Evolutionary conservation across 2,888 invertebrate species (phyloP).

Genomic region (Nomada goodeniana): DNA sequence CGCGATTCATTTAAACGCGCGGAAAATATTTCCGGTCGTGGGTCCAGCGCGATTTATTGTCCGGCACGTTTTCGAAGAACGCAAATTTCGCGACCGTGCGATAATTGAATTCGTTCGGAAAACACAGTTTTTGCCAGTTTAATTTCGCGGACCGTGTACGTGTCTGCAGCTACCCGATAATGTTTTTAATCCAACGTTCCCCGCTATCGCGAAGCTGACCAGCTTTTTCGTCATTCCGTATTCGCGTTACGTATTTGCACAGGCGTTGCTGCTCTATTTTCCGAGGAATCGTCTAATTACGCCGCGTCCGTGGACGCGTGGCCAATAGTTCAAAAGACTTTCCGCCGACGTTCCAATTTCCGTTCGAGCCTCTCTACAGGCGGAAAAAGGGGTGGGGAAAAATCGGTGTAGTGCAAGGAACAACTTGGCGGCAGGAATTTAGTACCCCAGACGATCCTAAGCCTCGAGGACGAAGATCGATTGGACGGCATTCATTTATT

Average conservation of each 20-base stretch:
- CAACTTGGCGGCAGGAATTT: constrained; percentile 17
- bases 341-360: neutral
- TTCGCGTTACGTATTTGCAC: constrained; percentile 11
- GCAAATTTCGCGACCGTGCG: constrained; percentile 29
- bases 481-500: constrained; percentile 48
- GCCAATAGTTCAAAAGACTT: neutral
- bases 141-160: neutral
- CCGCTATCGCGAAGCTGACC: neutral
- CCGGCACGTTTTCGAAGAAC: constrained; percentile 32
- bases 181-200: constrained; percentile 18
- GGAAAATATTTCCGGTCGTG: constrained; percentile 27
- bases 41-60: constrained; percentile 30
- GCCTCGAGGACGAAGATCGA: constrained; percentile 51
- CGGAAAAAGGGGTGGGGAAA: neutral
- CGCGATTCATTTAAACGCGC: constrained; percentile 21
- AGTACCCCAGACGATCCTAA: constrained; percentile 26
- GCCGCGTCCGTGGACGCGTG: neutral
- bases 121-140: neutral
- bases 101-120: constrained; percentile 43
- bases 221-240: neutral
- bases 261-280: neutral
- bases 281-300: neutral
- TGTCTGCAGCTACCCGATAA: constrained; percentile 4
- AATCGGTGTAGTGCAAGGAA: neutral
- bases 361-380: neutral